Evolutionary conservation across 2,797 vertebrate genomes (phyloP), one percentile per base, ranked within the genome.

Genomic region (Spinus olivaceus): DNA sequence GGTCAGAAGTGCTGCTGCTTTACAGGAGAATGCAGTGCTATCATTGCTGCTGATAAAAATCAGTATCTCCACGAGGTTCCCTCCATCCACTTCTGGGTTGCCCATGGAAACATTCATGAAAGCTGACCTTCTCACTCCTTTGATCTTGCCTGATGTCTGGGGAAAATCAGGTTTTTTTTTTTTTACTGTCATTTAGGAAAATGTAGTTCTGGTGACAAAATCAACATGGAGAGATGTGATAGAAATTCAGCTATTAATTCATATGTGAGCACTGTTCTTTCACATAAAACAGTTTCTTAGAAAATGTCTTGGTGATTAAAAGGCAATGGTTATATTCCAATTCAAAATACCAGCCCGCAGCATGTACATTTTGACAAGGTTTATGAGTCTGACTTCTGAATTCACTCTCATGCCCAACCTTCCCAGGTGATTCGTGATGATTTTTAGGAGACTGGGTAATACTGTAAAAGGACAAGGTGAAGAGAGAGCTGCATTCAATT

Each of bases 361-460:
- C 12, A 0, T 73, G 46, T 90, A 95, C 41, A 5, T 90, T 94
- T 96, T 94, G 86, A 47, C 19, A 60, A n/a, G 37, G 28, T 76
- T 90, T 96, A 53, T 93, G 84, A 85, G 67, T 24, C 32, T 39
- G 50, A 67, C 87, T 94, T 67, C 81, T 89, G 53, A 93, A 92
- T 76, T 64, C 92, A 41, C 14, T 19, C 6, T 76, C 54, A 73
- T 79, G 51, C 71, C 56, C 44, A 46, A 71, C 53, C 72, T 96
- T 94, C 53, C 63, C 33, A 73, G 85, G 42, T 95, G 76, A 91
- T 66, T 76, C 90, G 44, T 35, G 16, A 27, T 35, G 60, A 20
- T 72, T 91, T 91, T 84, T 54, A 56, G 87, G 80, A 78, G n/a
- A 41, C 8, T 53, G 22, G 21, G n/a, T 76, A 83, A 73, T 69